Evolutionary conservation across 2,797 vertebrate genomes (phyloP).

Genomic region (Tapera naevia): DNA sequence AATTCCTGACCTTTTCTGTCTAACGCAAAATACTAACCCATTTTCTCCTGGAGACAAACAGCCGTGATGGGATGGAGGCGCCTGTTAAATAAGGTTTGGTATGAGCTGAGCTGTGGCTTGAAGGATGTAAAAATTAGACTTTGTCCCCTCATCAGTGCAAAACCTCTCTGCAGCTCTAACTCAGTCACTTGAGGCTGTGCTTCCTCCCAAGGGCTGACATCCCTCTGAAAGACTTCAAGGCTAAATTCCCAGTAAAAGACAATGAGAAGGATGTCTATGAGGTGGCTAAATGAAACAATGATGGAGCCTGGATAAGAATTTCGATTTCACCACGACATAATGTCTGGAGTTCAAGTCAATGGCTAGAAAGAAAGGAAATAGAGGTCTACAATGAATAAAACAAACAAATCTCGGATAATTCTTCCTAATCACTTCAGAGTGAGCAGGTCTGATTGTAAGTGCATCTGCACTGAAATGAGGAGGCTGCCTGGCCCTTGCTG

Average conservation of each 20-base stretch:
- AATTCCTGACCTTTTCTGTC: constrained; percentile 7
- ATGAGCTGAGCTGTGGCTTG: neutral
- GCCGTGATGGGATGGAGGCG: neutral
- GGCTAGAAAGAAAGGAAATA: neutral
- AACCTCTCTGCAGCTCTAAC: neutral
- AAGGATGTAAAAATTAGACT: neutral
- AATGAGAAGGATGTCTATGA: neutral
- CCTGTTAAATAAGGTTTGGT: neutral
- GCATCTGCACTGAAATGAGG: neutral
- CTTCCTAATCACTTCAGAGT: neutral
- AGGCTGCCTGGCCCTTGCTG: neutral
- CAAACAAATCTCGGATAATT: neutral
- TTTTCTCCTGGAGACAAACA: neutral
- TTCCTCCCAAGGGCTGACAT: neutral
- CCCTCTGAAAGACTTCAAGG: neutral
- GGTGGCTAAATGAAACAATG: neutral
- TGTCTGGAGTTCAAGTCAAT: neutral
- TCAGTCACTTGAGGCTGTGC: fast-evolving
- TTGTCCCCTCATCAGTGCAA: too few relatives aligned
- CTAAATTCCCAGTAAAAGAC: neutral
- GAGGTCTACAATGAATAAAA: neutral
- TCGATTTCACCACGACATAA: neutral
- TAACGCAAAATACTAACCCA: neutral
- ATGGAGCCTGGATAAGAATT: neutral
- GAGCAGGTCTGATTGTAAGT: neutral